Evolutionary conservation across 2,113 vertebrate species (phyloP), one percentile per base, ranked within the genome.

Genomic region (Mellivora capensis): DNA sequence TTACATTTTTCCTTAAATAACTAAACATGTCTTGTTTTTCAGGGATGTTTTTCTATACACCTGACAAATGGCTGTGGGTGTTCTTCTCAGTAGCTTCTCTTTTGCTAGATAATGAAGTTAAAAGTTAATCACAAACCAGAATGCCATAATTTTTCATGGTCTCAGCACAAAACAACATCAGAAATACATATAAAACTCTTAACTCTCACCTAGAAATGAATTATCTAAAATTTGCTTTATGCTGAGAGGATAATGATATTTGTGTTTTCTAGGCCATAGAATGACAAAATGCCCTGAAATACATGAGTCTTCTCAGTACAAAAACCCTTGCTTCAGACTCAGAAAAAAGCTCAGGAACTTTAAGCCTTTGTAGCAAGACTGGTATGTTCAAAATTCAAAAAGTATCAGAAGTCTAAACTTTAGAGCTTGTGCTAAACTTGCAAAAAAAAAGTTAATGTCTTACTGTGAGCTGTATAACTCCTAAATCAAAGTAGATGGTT

Each of bases 101-200:
- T 3, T 81, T 20, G 67, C 17, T 54, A 85, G 27, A 71, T 92
- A 25, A 67, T 88, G 27, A 90, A 95, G 54, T 77, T 95, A 94
- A 96, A 96, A 93, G 81, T 94, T 95, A 97, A 97, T 94, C 34
- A 82, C 81, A 97, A 59, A 72, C 67, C 34, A 87, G 61, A 94
- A 39, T 71, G 25, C 3, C 21, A 37, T 96, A 57, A 87, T 77
- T 94, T 95, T 88, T 96, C 76, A 82, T 47, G 49, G 49, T 94
- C 59, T 67, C 20, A 85, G 49, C 84, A 90, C 49, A 94, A 95
- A 93, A 90, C 69, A 94, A 8, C 13, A 89, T 81, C 31, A 86
- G 25, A 93, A 85, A 94, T 83, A 93, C 6, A 57, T 29, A 87
- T 62, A 85, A 61, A 96, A 59, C 29, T 92, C 59, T 95, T 90